A percentile compares a stretch with the other conserved stretches of the same genome.
Evolutionary conservation across 64 coral and sea anemone species (phyloP).

Genomic region (Montipora efflorescens): DNA sequence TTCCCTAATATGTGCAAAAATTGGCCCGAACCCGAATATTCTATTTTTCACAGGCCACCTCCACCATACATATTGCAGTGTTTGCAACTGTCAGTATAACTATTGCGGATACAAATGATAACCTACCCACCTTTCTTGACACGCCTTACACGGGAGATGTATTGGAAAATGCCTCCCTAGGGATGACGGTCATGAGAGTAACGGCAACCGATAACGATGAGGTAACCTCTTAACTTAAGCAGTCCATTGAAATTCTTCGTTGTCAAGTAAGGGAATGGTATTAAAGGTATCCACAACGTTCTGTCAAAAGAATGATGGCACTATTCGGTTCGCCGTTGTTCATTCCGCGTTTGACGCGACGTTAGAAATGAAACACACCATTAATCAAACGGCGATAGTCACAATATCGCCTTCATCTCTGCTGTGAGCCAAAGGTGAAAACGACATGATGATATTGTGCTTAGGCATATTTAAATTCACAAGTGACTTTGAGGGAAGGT

Average conservation of each 20-base stretch:
- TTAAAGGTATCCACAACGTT: too few species aligned
- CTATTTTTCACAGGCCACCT: slow-evolving; percentile 76
- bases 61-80: slow-evolving; percentile 86
- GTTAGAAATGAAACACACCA: too few species aligned
- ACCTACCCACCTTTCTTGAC: slow-evolving; percentile 77
- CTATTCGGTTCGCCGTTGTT: not conserved
- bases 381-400: too few species aligned
- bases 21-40: not conserved
- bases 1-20: not conserved
- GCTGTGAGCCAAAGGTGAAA: too few species aligned
- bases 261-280: too few species aligned
- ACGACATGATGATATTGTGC: too few species aligned
- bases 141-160: slow-evolving; percentile 75
- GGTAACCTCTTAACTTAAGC: slow-evolving; percentile 25
- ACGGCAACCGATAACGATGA: slow-evolving; percentile 82
- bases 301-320: too few species aligned
- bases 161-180: slow-evolving; percentile 86
- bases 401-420: too few species aligned
- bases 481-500: too few species aligned
- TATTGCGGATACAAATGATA: slow-evolving; percentile 89
- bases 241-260: too few species aligned
- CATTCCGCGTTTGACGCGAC: not conserved
- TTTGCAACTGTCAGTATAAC: slow-evolving; percentile 76
- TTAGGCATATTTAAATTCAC: too few species aligned
- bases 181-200: slow-evolving; percentile 89